A percentile compares a stretch with the other conserved stretches of the same genome.
Conservation (phyloP, 2,113 vertebrate genomes). For the Thymallus thymallus region DNA sequence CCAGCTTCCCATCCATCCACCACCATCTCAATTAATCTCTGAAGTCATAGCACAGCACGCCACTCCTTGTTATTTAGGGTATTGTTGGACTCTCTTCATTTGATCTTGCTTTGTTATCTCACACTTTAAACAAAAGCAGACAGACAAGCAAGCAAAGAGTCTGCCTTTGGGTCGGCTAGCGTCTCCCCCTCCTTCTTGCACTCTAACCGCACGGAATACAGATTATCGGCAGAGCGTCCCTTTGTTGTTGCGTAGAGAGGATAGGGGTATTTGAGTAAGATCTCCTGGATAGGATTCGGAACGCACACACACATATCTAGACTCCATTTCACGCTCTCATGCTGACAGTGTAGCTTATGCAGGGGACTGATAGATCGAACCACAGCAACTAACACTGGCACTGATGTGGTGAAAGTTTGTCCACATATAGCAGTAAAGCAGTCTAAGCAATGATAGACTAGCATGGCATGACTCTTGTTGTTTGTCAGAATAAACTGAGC, state of each 20-base stretch:
- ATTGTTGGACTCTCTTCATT: conserved; percentile 30
- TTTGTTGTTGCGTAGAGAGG: conserved; percentile 66
- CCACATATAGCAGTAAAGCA: neutral
- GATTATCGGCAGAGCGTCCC: conserved; percentile 64
- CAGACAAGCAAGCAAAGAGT: conserved; percentile 42
- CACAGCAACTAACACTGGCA: neutral
- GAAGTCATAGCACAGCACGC: conserved; percentile 35
- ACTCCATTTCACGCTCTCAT: conserved; percentile 61
- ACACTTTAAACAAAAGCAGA: conserved; percentile 64
- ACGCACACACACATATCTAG: conserved; percentile 34
- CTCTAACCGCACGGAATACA: conserved; percentile 68
- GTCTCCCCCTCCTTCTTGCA: conserved; percentile 11
- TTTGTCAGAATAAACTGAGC: neutral
- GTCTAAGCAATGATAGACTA: neutral
- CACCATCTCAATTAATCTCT: neutral
- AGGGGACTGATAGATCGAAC: conserved; percentile 34
- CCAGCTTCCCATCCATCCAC: neutral
- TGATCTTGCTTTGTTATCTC: conserved; percentile 55
- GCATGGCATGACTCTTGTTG: neutral
- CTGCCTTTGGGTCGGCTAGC: conserved; percentile 44
- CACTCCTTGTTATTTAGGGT: neutral
- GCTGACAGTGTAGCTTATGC: conserved; percentile 43
- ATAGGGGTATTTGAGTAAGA: conserved; percentile 78
- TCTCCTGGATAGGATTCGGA: conserved; percentile 65
- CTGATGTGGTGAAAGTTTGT: conserved; percentile 34